phyloP scores from a whole-genome alignment of 2,797 vertebrate species.

The Fratercula arctica region DNA sequence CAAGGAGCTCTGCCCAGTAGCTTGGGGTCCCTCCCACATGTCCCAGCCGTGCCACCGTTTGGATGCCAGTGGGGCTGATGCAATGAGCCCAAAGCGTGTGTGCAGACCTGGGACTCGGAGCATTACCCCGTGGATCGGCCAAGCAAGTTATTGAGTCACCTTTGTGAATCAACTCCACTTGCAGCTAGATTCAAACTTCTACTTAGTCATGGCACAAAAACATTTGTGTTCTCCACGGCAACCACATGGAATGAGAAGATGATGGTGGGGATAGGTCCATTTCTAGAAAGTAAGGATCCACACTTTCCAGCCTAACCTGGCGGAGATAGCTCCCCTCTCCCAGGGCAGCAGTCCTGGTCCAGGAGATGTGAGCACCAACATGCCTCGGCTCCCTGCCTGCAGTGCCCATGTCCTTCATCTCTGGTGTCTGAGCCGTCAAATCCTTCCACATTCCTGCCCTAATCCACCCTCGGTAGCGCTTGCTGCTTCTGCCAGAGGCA shows the following conservation, averaged over 20 bases:
- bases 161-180: neutral
- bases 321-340: neutral
- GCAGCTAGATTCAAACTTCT: neutral
- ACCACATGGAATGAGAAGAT: neutral
- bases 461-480: neutral
- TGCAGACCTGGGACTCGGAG: neutral
- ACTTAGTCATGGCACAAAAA: neutral
- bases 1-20: neutral
- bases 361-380: neutral
- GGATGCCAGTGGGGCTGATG: neutral
- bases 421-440: neutral
- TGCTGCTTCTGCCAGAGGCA: neutral
- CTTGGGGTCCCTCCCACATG: neutral
- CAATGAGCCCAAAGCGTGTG: neutral
- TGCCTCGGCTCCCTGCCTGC: neutral
- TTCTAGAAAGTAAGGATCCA: neutral
- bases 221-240: neutral
- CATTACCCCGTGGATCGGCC: fast-evolving
- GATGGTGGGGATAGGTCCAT: neutral
- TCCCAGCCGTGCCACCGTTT: neutral
- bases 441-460: neutral
- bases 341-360: neutral
- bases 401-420: neutral
- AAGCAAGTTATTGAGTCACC: neutral
- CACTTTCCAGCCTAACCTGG: neutral